Base-by-base conservation (phyloP, 2,888 invertebrate species). In the Frankliniella fusca region DNA sequence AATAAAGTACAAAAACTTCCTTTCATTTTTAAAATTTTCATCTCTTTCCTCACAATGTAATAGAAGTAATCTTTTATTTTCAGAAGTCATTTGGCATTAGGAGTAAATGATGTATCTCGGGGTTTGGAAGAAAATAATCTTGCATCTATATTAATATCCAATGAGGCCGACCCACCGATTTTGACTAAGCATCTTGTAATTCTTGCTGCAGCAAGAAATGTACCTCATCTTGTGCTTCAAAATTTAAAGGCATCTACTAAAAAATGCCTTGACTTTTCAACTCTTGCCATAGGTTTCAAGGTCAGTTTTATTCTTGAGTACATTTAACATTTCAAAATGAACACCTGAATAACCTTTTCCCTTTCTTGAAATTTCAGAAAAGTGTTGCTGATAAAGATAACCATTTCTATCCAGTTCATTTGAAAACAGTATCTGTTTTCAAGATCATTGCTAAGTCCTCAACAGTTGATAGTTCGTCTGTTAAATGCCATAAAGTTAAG, bases 191-290 rank as follows among this genome's bases (percentile, higher is more conserved):
- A 76, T 27, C 27, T 76, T 23, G 70, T 27, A 10, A 76, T 27
- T 12, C 70, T 76, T 11, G 70, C 70, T 27, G 70, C 70, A 0
- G 8, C 70, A 27, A 76, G 70, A 27, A 76, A 23, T 76, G 70
- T 76, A 12, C 70, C 70, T 76, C 70, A 76, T 23, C 23, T 76
- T 76, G 70, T 76, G 27, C 27, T 76, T 27, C 70, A 76, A 76
- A 23, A 76, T 23, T 27, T 76, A 23, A 76, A 76, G 27, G 70
- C 3, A 23, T 27, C 11, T 9, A 8, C 10, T 3, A 23, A 76
- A 9, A 76, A 76, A 76, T 27, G 23, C 27, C 23, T 76, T 8
- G 70, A 23, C 70, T 76, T 76, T 12, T 12, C 70, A 23, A 12
- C 70, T 27, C 70, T 76, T 27, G 27, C 70, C 12, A 27, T 76